A percentile compares a stretch with the other conserved stretches of the same genome.
These are phyloP conservation scores for Pachydiplax longipennis DNA, from an alignment of 2,888 invertebrate species.

Conservation along the genomic window DNA sequence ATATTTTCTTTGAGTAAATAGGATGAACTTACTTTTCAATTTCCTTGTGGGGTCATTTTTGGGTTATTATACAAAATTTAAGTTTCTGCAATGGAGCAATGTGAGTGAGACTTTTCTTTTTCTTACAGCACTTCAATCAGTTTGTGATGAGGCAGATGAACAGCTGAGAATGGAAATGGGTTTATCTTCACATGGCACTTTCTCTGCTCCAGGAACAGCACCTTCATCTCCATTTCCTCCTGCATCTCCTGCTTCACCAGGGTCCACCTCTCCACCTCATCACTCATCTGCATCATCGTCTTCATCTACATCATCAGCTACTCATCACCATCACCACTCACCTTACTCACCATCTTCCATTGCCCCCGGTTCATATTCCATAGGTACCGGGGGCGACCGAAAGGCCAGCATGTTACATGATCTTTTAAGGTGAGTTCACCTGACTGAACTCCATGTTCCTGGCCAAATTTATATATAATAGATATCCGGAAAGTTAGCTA, in stretches of 20 bases:
- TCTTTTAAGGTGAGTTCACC: neutral
- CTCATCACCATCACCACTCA: neutral
- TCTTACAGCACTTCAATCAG: neutral
- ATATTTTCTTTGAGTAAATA: no score
- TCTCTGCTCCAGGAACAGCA: slow-evolving; percentile 60
- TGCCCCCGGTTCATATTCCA: slow-evolving; percentile 1
- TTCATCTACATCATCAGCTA: neutral
- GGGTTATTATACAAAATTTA: no score
- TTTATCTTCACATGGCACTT: neutral
- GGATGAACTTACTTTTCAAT: no score
- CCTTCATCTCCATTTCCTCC: slow-evolving; percentile 65
- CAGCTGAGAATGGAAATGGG: slow-evolving; percentile 4
- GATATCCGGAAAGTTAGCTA: no score
- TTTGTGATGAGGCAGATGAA: slow-evolving; percentile 26
- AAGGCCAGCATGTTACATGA: slow-evolving; percentile 31
- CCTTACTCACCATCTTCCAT: neutral
- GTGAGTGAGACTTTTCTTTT: no score
- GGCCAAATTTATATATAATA: no score
- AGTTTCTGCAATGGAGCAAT: no score
- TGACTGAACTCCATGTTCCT: neutral
- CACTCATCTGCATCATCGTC: slow-evolving; percentile 16
- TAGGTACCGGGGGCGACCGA: slow-evolving; percentile 16
- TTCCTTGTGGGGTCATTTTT: no score
- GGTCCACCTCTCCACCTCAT: slow-evolving; percentile 19
- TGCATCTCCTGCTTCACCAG: slow-evolving; percentile 53